Conservation (phyloP, 2,888 invertebrate species). For the Oasisia sp. region DNA sequence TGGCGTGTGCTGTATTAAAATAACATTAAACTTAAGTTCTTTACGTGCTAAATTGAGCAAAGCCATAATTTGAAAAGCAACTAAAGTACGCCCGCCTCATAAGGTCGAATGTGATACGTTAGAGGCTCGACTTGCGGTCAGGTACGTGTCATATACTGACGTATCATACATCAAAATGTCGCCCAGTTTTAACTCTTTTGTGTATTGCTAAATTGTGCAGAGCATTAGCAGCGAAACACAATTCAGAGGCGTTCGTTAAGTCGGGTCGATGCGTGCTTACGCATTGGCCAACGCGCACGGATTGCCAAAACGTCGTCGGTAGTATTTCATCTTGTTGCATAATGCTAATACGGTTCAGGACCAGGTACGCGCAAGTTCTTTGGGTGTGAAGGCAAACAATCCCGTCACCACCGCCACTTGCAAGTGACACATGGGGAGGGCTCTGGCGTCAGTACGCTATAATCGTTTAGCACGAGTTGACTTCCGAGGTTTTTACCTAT, state of each 20-base stretch:
- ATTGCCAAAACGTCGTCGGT: background rate
- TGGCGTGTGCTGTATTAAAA: background rate
- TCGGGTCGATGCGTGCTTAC: background rate
- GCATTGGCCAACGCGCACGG: background rate
- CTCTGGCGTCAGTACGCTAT: too few relatives aligned
- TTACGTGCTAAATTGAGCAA: background rate
- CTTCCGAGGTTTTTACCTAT: too few relatives aligned
- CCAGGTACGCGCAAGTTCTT: background rate
- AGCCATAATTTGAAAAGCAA: background rate
- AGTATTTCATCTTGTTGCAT: background rate
- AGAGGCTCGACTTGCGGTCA: background rate
- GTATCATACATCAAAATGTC: slow-evolving; percentile 1
- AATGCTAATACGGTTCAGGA: background rate
- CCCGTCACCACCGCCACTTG: background rate
- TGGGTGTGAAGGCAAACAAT: background rate
- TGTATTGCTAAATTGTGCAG: background rate
- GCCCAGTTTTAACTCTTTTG: background rate
- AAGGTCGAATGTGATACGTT: background rate
- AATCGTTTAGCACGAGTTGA: too few relatives aligned
- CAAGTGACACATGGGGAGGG: too few relatives aligned
- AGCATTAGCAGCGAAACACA: slow-evolving; percentile 8
- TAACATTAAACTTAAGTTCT: background rate
- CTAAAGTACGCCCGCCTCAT: background rate
- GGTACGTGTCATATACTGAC: background rate
- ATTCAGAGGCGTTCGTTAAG: background rate